Evolutionary conservation across 2,888 invertebrate genomes (phyloP), one percentile per base, ranked within the genome.

Genomic region (Leptopilina myrica): DNA sequence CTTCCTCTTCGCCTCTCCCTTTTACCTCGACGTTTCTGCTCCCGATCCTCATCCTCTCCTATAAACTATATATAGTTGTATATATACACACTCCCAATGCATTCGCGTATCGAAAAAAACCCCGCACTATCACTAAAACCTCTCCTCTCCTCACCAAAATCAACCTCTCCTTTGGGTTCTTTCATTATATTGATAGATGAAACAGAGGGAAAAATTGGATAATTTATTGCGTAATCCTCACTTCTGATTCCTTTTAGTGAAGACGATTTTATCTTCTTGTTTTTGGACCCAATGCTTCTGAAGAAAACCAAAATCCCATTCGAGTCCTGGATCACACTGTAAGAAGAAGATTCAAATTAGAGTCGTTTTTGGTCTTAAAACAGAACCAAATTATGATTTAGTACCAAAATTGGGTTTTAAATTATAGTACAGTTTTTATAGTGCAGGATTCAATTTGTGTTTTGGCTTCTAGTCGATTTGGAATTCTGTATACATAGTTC

Each of bases 1-100:
- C 85, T 85, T 85, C 87, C 80, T 81, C 83, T 81, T 79, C 78
- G 77, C 84, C 81, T 66, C 82, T 80, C 84, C 79, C 86, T 83
- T 81, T 82, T 82, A 81, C 82, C 80, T 80, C 84, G 79, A 79
- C 81, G 80, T 86, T 84, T 82, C 65, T 56, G 78, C 75, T 64
- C 76, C 76, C 64, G 64, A 73, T 64, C 77, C 75, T 69, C 69
- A 69, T 49, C 69, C 69, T 69, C 69, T 53, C 5, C 46, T 67
- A 67, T 66, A 66, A n/a, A 15, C 11, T 12, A 49, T 49, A 49
- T 49, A 49, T 33, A 33, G 33, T 33, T 43, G 43, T 64, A 20
- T 64, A 20, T 64, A 64, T 26, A 64, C 64, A 64, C 64, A 11
- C 66, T 66, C 64, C 78, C 79, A 65, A 78, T 80, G 80, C 80